phyloP scores from a whole-genome alignment of 2,113 vertebrate species.

The Castor canadensis region DNA sequence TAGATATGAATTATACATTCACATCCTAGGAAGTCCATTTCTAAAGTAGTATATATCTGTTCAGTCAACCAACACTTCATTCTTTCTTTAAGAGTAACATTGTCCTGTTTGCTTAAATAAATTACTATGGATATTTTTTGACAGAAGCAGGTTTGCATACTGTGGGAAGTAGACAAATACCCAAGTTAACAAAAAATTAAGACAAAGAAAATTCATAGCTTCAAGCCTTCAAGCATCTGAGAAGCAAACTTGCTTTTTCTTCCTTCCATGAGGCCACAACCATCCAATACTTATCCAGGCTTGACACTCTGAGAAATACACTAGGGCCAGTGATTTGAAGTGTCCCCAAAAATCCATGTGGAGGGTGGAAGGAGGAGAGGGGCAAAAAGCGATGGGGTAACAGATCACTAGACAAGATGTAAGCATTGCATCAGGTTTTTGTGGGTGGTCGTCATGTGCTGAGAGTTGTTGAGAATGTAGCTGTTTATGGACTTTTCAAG shows the following conservation, averaged over 20 bases:
- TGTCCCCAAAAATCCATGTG: too few relatives aligned
- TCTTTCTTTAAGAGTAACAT: background rate
- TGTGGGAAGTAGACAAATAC: background rate
- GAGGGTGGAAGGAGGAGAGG: background rate
- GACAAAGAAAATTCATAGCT: background rate
- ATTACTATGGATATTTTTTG: background rate
- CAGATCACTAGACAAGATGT: background rate
- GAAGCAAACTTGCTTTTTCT: background rate
- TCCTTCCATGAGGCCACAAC: background rate
- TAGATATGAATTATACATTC: background rate
- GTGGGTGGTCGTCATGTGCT: fast-evolving
- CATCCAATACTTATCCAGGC: background rate
- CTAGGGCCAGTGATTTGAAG: background rate
- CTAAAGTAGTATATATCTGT: background rate
- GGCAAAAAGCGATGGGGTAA: background rate
- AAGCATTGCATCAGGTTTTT: background rate
- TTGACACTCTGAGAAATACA: background rate
- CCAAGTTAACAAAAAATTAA: background rate
- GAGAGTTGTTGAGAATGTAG: background rate
- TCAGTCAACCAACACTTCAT: background rate
- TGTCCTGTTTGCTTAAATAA: background rate
- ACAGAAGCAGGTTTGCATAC: background rate
- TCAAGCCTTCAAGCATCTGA: background rate
- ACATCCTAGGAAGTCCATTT: background rate
- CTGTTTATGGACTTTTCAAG: background rate